Conservation (phyloP, 2,797 vertebrate genomes). For the Malurus splendens region DNA sequence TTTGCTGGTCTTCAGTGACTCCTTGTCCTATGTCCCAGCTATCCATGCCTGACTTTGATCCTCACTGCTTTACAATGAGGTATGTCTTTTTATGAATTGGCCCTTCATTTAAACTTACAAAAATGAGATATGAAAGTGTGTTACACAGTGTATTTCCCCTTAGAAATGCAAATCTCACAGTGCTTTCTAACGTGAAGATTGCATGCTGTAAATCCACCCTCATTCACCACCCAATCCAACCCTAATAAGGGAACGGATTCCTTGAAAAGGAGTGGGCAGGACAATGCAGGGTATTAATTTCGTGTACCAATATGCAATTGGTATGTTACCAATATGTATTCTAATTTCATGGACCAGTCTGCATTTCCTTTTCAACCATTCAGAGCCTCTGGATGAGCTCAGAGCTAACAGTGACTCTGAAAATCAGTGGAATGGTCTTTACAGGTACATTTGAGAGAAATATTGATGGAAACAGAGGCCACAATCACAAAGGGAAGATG, state of each 20-base stretch:
- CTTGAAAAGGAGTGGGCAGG: neutral
- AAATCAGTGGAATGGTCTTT: neutral
- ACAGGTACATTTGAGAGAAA: neutral
- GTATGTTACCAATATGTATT: neutral
- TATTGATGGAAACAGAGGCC: neutral
- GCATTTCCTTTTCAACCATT: neutral
- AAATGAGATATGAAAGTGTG: neutral
- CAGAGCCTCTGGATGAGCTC: neutral
- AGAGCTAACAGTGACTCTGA: neutral
- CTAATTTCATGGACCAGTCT: neutral
- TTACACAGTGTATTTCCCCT: neutral
- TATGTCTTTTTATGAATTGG: neutral
- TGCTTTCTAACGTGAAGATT: neutral
- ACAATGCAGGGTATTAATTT: neutral
- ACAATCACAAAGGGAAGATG: neutral
- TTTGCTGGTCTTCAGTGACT: neutral
- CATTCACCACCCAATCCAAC: neutral
- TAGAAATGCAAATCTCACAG: rapidly evolving
- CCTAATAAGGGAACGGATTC: neutral
- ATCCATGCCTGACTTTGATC: neutral
- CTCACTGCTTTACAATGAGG: neutral
- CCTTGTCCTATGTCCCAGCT: neutral
- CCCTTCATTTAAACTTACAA: neutral
- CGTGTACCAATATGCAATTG: neutral
- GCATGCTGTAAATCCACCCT: neutral